Evolutionary conservation across 2,797 vertebrate species (phyloP).

Genomic region (Amblyraja radiata): DNA sequence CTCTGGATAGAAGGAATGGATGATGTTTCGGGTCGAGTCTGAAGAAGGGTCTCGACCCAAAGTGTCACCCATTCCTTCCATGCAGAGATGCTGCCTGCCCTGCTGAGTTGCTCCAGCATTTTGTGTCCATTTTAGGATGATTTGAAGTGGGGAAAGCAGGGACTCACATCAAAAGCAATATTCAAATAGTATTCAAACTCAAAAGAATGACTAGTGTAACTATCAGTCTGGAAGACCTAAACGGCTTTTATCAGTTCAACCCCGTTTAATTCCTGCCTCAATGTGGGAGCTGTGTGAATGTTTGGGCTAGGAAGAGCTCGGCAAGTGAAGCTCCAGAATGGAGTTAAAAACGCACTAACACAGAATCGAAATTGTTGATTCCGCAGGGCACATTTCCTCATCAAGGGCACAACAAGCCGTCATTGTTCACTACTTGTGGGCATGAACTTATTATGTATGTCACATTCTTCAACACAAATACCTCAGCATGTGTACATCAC

Average conservation of each 20-base stretch:
- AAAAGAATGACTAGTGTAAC: background rate
- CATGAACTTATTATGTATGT: too few species aligned
- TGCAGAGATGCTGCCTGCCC: background rate
- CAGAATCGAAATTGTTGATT: background rate
- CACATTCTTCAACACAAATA: too few species aligned
- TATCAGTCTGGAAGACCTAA: background rate
- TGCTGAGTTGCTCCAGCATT: too few species aligned
- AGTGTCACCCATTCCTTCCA: too few species aligned
- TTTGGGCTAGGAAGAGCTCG: background rate
- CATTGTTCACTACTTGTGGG: too few species aligned
- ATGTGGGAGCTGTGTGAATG: background rate
- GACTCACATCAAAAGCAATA: background rate
- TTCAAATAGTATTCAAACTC: too few species aligned
- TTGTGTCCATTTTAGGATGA: background rate
- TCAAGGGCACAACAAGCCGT: background rate
- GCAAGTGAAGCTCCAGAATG: background rate
- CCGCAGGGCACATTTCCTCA: background rate
- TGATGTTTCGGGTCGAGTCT: too few species aligned
- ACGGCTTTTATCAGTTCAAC: background rate
- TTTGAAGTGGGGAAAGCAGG: background rate
- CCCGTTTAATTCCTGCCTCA: background rate
- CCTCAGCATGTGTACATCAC: too few species aligned
- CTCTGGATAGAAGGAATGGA: too few species aligned
- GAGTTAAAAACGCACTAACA: background rate
- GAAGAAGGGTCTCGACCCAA: too few species aligned